These are phyloP conservation scores for Drosophila peninsularis DNA, from an alignment of 2,888 invertebrate genomes.

Conservation along the genomic window DNA sequence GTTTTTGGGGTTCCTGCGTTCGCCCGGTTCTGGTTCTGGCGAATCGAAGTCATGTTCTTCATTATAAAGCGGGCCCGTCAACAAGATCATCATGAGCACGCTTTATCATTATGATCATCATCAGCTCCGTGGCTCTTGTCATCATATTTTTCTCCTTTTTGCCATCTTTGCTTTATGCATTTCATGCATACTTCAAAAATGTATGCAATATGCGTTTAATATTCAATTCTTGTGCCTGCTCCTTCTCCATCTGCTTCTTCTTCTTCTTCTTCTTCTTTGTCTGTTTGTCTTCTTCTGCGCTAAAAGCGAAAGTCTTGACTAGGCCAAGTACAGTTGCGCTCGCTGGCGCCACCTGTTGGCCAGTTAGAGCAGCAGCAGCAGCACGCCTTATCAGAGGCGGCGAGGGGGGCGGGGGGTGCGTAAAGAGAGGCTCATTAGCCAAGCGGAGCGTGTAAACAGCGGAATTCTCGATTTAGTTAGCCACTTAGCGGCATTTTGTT, in stretches of 20 bases:
- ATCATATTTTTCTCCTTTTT: conserved; percentile 37
- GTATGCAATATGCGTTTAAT: conserved; percentile 70
- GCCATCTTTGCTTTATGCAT: conserved; percentile 71
- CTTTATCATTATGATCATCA: conserved; percentile 41
- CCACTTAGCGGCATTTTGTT: conserved; percentile 72
- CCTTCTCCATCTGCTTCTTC: conserved; percentile 22
- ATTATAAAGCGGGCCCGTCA: conserved; percentile 65
- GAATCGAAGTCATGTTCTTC: conserved; percentile 75
- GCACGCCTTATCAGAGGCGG: conserved; percentile 5
- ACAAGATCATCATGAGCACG: conserved; percentile 39
- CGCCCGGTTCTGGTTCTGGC: conserved; percentile 46
- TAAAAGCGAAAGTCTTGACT: conserved; percentile 52
- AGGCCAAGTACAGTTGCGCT: conserved; percentile 46
- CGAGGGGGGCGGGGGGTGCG: neutral
- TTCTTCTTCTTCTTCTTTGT: neutral
- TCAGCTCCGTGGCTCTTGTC: conserved; percentile 18
- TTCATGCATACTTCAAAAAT: conserved; percentile 66
- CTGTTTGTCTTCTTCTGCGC: neutral
- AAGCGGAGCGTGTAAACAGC: conserved; percentile 77
- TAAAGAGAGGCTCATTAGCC: conserved; percentile 59
- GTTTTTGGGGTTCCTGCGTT: conserved; percentile 59
- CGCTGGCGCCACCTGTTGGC: conserved; percentile 33
- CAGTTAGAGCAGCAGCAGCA: neutral
- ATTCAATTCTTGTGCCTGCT: conserved; percentile 65
- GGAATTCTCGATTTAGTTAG: conserved; percentile 65